Base-by-base conservation (phyloP, 23 tunicate genomes). In the Aplidium turbinatum region DNA sequence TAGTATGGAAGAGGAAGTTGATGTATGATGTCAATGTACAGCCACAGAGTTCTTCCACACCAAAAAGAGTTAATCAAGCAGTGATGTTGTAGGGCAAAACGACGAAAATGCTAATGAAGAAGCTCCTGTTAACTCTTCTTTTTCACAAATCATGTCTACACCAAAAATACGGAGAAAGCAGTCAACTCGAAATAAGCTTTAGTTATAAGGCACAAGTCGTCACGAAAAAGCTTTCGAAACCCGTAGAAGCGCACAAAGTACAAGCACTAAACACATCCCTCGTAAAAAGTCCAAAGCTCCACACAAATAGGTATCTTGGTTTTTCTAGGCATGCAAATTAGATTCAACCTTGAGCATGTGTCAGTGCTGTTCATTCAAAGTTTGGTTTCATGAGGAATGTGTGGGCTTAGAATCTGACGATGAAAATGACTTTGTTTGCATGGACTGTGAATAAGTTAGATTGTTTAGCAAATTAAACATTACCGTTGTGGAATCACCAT, bases 321-420 rank as follows among this genome's bases (percentile, higher is more conserved):
- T 38, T 69, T 69, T 56, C 57, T 23, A 56, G 4, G 45, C 46
- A 4, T 69, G 75, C 46, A 31, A 69, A 20, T 33, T 25, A 24
- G 75, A 69, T 20, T 1, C 56, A 39, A 3, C 56, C n/a, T 32
- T 69, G 5, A 69, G 56, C 38, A 69, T 69, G 75, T 2, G 75
- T 19, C 40, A 31, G 57, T 69, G 75, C 57, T 38, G 22, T 32
- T 2, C 3, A 25, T 69, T 56, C 57, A 45, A 69, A 35, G 20
- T 69, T 42, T 69, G 56, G 75, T 69, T 4, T 40, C 56, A 69
- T 69, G 75, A 69, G 20, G 45, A 31, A 34, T 69, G 75, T 35
- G 45, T 69, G 2, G 75, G 75, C 30, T 46, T 69, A 29, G 45
- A 34, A 21, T 69, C 75, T 2, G 75, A 69, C 30, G 75, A 69